phyloP scores from a whole-genome alignment of 1,140 invertebrate species.

The Ceratitis capitata region DNA sequence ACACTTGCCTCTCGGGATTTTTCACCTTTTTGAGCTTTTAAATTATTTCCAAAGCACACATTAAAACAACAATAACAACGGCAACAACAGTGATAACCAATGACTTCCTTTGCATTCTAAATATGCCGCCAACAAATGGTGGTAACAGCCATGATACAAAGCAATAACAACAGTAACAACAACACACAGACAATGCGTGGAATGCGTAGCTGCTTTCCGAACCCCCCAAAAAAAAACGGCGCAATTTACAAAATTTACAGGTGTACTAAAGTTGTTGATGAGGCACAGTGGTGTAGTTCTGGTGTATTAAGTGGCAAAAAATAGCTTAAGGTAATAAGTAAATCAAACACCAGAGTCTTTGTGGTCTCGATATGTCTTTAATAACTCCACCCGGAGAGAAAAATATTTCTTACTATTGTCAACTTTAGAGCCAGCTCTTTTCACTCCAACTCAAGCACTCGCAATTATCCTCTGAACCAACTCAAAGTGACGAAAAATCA shows the following conservation, averaged over 20 bases:
- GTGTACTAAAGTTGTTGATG: not conserved
- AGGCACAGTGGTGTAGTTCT: too few species aligned
- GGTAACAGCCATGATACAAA: not conserved
- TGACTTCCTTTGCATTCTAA: slow-evolving; percentile 1
- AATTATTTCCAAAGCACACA: slow-evolving; percentile 64
- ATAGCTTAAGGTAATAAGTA: too few species aligned
- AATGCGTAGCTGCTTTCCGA: not conserved
- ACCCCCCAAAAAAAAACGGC: not conserved
- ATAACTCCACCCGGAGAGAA: too few species aligned
- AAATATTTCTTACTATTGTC: too few species aligned
- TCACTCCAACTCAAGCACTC: too few species aligned
- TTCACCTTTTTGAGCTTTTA: slow-evolving; percentile 64
- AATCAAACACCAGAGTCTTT: too few species aligned
- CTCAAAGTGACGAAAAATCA: too few species aligned
- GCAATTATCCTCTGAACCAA: too few species aligned
- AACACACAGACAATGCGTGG: not conserved
- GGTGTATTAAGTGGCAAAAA: too few species aligned
- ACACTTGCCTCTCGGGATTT: too few species aligned
- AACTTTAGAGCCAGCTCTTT: too few species aligned
- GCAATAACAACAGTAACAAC: not conserved
- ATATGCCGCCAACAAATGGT: not conserved
- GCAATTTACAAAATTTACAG: not conserved
- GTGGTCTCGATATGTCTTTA: too few species aligned
- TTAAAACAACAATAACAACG: slow-evolving; percentile 25
- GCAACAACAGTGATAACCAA: not conserved